Conservation (phyloP, 92 coral and sea anemone genomes). For the Porites cylindrica region DNA sequence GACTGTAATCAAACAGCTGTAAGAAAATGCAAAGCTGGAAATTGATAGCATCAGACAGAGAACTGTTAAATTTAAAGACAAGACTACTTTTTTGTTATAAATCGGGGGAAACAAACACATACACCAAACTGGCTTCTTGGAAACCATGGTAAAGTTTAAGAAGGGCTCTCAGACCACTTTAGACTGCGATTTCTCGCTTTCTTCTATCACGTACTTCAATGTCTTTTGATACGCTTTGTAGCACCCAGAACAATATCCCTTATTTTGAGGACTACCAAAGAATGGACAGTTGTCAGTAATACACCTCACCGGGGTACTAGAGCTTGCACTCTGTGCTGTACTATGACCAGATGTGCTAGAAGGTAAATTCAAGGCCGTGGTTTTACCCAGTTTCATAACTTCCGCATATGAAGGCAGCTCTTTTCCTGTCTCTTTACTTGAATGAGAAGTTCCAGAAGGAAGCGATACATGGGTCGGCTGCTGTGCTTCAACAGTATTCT, state of each 20-base stretch:
- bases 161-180: neutral
- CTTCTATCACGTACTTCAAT: constrained; percentile 23
- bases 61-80: no score
- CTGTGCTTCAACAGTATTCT: neutral
- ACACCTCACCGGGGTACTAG: constrained; percentile 27
- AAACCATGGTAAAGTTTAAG: neutral
- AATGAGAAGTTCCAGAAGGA: neutral
- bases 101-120: neutral
- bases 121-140: neutral
- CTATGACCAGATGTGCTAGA: neutral
- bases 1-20: no score
- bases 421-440: neutral
- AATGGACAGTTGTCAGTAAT: constrained; percentile 72
- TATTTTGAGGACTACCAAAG: constrained; percentile 82
- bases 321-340: neutral
- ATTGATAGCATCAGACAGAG: no score
- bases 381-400: neutral
- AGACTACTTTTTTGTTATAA: no score
- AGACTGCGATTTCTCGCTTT: constrained; percentile 8
- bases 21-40: no score
- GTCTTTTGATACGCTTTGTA: constrained; percentile 68
- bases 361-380: neutral
- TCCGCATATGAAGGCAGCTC: constrained; percentile 11
- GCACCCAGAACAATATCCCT: constrained; percentile 93
- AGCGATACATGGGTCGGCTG: neutral